A percentile compares a stretch with the other conserved stretches of the same genome.
These are phyloP conservation scores for Campaea margaritaria DNA, from an alignment of 2,888 invertebrate genomes.

Conservation along the genomic window DNA sequence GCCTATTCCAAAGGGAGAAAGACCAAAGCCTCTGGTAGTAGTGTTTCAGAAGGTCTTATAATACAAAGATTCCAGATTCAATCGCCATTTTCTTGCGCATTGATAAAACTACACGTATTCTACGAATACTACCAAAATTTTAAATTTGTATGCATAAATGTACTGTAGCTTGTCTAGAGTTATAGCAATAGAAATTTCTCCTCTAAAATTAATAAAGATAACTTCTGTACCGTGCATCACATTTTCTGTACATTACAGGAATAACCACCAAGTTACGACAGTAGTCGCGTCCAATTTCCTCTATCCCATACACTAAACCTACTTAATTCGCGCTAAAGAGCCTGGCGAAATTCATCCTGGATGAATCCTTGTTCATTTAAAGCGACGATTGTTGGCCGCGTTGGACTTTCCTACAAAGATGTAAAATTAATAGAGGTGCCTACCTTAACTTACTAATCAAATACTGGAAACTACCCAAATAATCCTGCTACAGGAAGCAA, in stretches of 20 bases:
- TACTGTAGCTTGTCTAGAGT: too few species aligned
- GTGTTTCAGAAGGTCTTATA: too few species aligned
- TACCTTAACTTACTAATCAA: too few species aligned
- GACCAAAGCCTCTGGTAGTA: too few species aligned
- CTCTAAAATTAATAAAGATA: neutral
- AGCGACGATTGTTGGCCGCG: conserved; percentile 63
- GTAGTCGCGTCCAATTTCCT: conserved; percentile 59
- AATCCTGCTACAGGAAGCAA: too few species aligned
- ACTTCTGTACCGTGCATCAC: neutral
- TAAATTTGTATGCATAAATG: too few species aligned
- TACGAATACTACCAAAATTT: too few species aligned
- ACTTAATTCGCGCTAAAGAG: conserved; percentile 72
- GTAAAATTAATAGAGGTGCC: conserved; percentile 29
- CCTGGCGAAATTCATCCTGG: conserved; percentile 63
- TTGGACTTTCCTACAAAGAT: conserved; percentile 50
- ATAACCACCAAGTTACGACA: conserved; percentile 35
- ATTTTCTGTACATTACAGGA: conserved; percentile 20
- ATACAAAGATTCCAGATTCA: too few species aligned
- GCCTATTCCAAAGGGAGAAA: too few species aligned
- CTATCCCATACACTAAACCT: conserved; percentile 62
- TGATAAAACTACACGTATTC: too few species aligned
- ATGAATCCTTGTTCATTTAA: conserved; percentile 71
- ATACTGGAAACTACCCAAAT: too few species aligned
- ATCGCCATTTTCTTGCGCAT: too few species aligned
- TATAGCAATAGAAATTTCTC: neutral